phyloP scores from a whole-genome alignment of 2,888 invertebrate genomes.

The Pristionchus exspectatus region DNA sequence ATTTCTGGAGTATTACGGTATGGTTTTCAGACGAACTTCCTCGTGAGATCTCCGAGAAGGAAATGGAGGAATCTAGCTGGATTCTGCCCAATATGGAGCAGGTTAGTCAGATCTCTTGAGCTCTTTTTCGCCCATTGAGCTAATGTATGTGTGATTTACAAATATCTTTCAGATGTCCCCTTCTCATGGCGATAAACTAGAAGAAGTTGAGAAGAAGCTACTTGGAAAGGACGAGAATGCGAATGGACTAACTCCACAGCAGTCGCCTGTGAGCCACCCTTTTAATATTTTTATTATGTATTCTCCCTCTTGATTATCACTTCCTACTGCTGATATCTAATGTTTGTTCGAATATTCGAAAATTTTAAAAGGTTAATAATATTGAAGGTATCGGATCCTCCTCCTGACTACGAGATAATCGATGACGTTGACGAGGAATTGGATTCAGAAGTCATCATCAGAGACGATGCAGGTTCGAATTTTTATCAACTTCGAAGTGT shows the following conservation, averaged over 20 bases:
- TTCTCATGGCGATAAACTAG: neutral
- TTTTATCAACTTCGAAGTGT: neutral
- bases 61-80: constrained; percentile 42
- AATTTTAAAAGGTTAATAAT: neutral
- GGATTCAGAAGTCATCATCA: constrained; percentile 46
- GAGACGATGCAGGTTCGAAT: neutral
- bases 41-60: constrained; percentile 29
- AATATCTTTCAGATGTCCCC: neutral
- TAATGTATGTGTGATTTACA: neutral
- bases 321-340: too few relatives aligned
- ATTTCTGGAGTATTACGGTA: too few relatives aligned
- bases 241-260: constrained; percentile 39
- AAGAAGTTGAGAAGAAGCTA: constrained; percentile 20
- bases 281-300: neutral
- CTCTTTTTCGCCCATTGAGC: neutral
- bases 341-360: neutral
- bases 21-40: neutral
- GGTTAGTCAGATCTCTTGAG: neutral
- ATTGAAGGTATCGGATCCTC: constrained; percentile 47
- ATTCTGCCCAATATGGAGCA: constrained; percentile 22
- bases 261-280: constrained; percentile 1
- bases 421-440: constrained; percentile 45
- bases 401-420: constrained; percentile 54
- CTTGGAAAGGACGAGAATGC: constrained; percentile 37
- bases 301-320: too few relatives aligned